Conservation (phyloP, 1,140 invertebrate species). For the Colletes latitarsis region DNA sequence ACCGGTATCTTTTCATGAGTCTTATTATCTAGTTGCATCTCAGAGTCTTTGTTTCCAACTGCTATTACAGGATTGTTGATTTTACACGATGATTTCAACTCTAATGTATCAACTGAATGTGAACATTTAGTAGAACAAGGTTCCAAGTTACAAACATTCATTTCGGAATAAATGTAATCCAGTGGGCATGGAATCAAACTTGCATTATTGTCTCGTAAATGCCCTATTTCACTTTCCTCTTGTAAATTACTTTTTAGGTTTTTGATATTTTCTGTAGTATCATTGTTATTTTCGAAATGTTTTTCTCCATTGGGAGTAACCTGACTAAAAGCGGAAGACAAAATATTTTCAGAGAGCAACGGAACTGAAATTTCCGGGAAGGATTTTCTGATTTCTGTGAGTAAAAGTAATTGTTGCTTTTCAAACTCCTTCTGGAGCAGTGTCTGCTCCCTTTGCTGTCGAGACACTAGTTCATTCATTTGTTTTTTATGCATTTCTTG, state of each 20-base stretch:
- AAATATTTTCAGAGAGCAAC: conserved; percentile 55
- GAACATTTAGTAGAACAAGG: conserved; percentile 9
- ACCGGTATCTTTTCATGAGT: not conserved
- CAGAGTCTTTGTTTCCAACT: not conserved
- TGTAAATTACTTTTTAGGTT: not conserved
- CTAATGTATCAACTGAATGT: not conserved
- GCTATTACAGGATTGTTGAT: not conserved
- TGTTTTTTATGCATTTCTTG: conserved; percentile 84
- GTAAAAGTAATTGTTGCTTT: conserved; percentile 82
- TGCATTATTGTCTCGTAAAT: conserved; percentile 15
- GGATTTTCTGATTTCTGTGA: conserved; percentile 82
- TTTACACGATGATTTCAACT: not conserved
- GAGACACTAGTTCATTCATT: conserved; percentile 82
- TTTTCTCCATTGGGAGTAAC: not conserved
- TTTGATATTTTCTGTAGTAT: conserved; percentile 10
- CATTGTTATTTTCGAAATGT: not conserved
- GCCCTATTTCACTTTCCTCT: not conserved
- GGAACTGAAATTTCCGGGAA: conserved; percentile 69
- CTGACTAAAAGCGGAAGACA: conserved; percentile 1
- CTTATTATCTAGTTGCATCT: not conserved
- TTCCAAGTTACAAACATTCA: conserved; percentile 18
- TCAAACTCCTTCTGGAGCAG: conserved; percentile 83
- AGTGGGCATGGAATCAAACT: conserved; percentile 59
- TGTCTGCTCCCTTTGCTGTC: conserved; percentile 83
- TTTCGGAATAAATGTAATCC: conserved; percentile 65